These are phyloP conservation scores for Ypsolopha scabrella DNA, from an alignment of 2,888 invertebrate genomes.

Conservation along the genomic window DNA sequence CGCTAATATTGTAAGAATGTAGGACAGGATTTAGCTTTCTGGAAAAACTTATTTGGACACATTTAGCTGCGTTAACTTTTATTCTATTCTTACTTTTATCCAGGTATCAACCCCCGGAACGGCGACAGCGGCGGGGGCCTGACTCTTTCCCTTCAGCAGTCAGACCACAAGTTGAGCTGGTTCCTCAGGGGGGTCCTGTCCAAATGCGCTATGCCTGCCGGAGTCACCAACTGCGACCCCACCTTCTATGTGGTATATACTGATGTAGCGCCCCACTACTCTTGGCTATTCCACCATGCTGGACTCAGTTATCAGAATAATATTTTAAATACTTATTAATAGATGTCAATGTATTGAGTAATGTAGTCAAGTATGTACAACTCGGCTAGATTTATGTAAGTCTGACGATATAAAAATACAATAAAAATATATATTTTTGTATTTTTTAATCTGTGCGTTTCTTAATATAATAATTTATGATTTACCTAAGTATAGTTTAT, in stretches of 20 bases:
- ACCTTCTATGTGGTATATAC: slow-evolving; percentile 47
- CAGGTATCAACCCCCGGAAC: slow-evolving; percentile 70
- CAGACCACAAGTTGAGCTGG: slow-evolving; percentile 49
- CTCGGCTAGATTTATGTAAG: no score
- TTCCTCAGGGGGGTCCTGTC: slow-evolving; percentile 52
- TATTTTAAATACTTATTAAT: no score
- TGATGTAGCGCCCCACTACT: slow-evolving; percentile 50
- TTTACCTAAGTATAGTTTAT: no score
- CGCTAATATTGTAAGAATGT: no score
- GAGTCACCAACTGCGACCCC: slow-evolving; percentile 34
- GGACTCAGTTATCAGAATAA: not conserved
- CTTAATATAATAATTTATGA: no score
- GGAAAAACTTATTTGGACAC: no score
- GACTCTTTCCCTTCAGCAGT: slow-evolving; percentile 41
- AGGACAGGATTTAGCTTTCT: no score
- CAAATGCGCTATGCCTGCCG: slow-evolving; percentile 39
- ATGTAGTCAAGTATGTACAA: no score
- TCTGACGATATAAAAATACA: not conserved
- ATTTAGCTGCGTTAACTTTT: no score
- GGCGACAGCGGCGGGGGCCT: slow-evolving; percentile 76
- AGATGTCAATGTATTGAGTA: no score
- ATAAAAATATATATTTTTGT: not conserved
- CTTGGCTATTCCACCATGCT: slow-evolving; percentile 51
- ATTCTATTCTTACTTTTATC: no score
- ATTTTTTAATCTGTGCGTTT: no score